Conservation (phyloP, 2,888 invertebrate genomes). For the Drosophila melanocephala region DNA sequence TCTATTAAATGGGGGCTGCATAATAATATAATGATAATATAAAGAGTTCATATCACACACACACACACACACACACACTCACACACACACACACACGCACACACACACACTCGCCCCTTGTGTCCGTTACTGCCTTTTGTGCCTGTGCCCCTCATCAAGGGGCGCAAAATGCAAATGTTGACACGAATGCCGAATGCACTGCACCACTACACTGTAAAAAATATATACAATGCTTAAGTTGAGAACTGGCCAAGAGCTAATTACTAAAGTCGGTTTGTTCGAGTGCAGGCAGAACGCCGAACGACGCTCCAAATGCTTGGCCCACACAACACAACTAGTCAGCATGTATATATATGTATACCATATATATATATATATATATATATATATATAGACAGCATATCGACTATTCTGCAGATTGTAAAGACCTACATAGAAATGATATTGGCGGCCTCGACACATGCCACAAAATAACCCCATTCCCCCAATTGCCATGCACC, state of each 20-base stretch:
- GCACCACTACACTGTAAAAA: background rate
- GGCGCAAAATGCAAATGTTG: conserved; percentile 1
- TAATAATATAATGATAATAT: background rate
- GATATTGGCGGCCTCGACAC: conserved; percentile 54
- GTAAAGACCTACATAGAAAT: conserved; percentile 45
- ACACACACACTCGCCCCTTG: background rate
- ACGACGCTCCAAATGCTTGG: conserved; percentile 31
- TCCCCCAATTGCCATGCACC: conserved; percentile 29
- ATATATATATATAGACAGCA: background rate
- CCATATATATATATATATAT: background rate
- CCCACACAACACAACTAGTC: conserved; percentile 16
- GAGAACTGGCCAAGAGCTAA: background rate
- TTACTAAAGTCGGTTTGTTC: background rate
- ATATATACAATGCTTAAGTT: background rate
- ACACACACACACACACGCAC: no score
- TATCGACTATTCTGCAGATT: conserved; percentile 32
- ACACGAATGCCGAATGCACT: background rate
- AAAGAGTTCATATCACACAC: background rate
- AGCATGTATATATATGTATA: background rate
- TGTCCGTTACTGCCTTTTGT: background rate
- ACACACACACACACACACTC: background rate
- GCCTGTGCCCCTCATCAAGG: background rate
- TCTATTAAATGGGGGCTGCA: background rate
- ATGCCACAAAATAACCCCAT: conserved; percentile 25
- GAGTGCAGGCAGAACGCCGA: conserved; percentile 20